Evolutionary conservation across 2,797 vertebrate genomes (phyloP).

Genomic region (Dallia pectoralis): DNA sequence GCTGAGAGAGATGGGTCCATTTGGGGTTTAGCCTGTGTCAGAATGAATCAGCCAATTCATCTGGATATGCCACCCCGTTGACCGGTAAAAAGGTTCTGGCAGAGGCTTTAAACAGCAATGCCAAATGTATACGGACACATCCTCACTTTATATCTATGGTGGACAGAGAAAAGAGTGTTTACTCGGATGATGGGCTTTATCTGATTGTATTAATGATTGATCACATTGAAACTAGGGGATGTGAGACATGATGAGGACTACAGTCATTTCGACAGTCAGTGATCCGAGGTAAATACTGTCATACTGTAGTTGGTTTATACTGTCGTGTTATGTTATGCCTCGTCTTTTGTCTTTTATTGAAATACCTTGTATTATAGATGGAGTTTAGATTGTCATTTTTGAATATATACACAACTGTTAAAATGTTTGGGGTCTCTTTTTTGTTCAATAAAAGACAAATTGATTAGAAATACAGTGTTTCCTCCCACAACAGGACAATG

Average conservation of each 20-base stretch:
- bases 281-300: background rate
- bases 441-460: no score
- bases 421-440: no score
- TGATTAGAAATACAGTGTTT: no score
- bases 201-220: constrained; percentile 62
- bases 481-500: no score
- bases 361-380: background rate
- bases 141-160: background rate
- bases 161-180: constrained; percentile 17
- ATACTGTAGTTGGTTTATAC: background rate
- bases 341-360: background rate
- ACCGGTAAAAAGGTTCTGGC: no score
- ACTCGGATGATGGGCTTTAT: constrained; percentile 36
- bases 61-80: no score
- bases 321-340: background rate
- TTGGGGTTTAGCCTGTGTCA: no score
- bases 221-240: constrained; percentile 52
- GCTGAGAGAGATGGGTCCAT: no score
- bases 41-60: no score
- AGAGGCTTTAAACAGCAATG: no score
- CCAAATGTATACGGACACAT: no score
- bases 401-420: no score
- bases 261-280: constrained; percentile 36
- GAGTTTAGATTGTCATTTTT: background rate
- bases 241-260: constrained; percentile 50